Conservation (phyloP, 2,888 invertebrate genomes). For the Sisyra nigra region DNA sequence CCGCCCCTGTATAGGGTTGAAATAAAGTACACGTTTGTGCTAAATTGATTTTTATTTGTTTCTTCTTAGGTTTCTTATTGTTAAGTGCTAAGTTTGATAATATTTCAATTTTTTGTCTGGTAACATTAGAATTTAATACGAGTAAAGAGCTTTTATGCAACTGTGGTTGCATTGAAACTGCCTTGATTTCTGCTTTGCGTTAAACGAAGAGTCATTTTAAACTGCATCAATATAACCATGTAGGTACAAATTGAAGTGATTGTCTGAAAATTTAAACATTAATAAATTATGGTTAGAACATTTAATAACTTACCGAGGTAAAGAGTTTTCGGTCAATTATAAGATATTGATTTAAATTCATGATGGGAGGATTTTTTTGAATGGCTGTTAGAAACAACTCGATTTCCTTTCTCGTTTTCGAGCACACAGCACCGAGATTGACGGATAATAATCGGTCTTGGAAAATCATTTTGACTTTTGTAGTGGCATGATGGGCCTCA, state of each 20-base stretch:
- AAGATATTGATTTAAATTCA: slow-evolving; percentile 60
- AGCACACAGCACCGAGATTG: slow-evolving; percentile 46
- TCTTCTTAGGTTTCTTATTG: no score
- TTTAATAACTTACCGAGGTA: slow-evolving; percentile 43
- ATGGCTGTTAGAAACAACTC: slow-evolving; percentile 60
- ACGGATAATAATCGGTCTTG: slow-evolving; percentile 48
- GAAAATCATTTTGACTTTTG: slow-evolving; percentile 35
- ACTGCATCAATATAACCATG: slow-evolving; percentile 55
- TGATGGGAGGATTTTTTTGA: slow-evolving; percentile 56
- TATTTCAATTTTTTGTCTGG: no score
- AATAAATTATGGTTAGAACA: slow-evolving; percentile 1
- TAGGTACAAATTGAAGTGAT: slow-evolving; percentile 57
- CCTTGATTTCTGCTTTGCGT: slow-evolving; percentile 18
- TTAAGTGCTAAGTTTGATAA: no score
- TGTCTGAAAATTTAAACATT: slow-evolving; percentile 34
- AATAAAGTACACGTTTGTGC: no score
- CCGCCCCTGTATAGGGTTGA: no score
- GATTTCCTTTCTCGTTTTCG: slow-evolving; percentile 48
- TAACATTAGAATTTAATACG: no score
- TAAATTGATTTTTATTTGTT: no score
- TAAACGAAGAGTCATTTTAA: slow-evolving; percentile 44
- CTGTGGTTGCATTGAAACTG: no score
- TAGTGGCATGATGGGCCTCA: slow-evolving; percentile 51
- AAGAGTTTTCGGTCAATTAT: slow-evolving; percentile 53
- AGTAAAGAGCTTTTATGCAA: no score